These are phyloP conservation scores for Neosilurus hyrtlii DNA, from an alignment of 2,797 vertebrate genomes.

Conservation along the genomic window DNA sequence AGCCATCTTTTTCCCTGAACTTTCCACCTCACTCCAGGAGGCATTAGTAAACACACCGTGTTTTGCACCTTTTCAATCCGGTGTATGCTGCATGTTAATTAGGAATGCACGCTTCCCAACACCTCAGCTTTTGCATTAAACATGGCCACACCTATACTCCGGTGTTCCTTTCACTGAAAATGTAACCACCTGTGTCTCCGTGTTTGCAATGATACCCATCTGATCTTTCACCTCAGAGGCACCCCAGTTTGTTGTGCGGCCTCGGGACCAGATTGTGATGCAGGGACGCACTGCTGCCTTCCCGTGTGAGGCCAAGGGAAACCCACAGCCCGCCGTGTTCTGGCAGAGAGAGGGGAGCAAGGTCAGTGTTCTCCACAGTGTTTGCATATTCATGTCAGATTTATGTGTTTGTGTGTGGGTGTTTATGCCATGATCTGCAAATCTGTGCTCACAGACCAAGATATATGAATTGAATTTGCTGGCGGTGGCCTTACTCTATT, in stretches of 20 bases:
- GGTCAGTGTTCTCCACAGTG: constrained; percentile 74
- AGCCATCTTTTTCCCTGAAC: constrained; percentile 26
- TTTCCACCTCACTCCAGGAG: constrained; percentile 31
- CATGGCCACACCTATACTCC: constrained; percentile 24
- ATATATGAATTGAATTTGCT: not conserved
- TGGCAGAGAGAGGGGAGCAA: constrained; percentile 99
- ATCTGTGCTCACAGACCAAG: not conserved
- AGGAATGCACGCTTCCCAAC: constrained; percentile 20
- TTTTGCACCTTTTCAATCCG: constrained; percentile 30
- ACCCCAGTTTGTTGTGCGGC: constrained; percentile 96
- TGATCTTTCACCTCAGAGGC: constrained; percentile 80
- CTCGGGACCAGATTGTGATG: constrained; percentile 95
- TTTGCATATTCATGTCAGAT: constrained; percentile 79
- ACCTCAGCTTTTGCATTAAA: constrained; percentile 42
- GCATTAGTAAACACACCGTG: constrained; percentile 35
- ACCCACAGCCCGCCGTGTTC: constrained; percentile 96
- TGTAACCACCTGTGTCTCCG: constrained; percentile 4
- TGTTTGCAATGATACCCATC: constrained; percentile 44
- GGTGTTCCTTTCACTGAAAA: constrained; percentile 1
- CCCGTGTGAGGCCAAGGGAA: constrained; percentile 97
- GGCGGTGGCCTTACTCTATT: not conserved
- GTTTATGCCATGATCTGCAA: not conserved
- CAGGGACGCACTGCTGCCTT: constrained; percentile 93
- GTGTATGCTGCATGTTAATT: constrained; percentile 38
- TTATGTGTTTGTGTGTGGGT: constrained; percentile 20